phyloP scores from a whole-genome alignment of 2,888 invertebrate species.

The Halictus quadricinctus region DNA sequence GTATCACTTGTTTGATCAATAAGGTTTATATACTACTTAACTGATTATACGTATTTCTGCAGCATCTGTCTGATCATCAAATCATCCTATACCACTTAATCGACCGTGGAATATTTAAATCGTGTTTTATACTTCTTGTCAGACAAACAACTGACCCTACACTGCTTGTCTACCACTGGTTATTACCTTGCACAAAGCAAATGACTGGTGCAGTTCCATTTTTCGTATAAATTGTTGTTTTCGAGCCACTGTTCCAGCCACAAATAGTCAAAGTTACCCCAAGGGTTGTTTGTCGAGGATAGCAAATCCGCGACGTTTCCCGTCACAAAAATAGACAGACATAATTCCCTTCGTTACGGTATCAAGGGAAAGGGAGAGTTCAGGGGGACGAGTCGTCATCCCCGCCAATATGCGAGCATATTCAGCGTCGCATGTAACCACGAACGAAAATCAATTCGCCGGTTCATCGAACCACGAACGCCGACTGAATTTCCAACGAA shows the following conservation, averaged over 20 bases:
- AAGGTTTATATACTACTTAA: no score
- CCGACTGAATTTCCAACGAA: conserved; percentile 41
- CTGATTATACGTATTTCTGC: no score
- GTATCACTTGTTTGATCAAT: no score
- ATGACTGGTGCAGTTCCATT: background rate
- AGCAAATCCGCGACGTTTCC: background rate
- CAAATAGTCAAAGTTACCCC: background rate
- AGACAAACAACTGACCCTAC: background rate
- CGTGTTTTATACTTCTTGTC: background rate
- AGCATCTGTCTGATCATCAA: no score
- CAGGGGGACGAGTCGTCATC: background rate
- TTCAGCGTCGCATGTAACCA: conserved; percentile 22
- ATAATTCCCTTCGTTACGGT: conserved; percentile 1
- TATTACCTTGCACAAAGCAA: background rate
- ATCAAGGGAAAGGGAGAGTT: background rate
- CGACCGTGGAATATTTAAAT: background rate
- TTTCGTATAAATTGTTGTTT: background rate
- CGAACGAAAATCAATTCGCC: conserved; percentile 36
- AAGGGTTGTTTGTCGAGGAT: background rate
- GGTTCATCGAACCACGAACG: conserved; percentile 45
- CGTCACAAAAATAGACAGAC: background rate
- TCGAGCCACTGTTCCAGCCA: background rate
- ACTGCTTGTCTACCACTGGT: background rate
- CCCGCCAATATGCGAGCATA: background rate
- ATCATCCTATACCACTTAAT: no score